Evolutionary conservation across 2,113 vertebrate genomes (phyloP).

Genomic region (Ellobius talpinus): DNA sequence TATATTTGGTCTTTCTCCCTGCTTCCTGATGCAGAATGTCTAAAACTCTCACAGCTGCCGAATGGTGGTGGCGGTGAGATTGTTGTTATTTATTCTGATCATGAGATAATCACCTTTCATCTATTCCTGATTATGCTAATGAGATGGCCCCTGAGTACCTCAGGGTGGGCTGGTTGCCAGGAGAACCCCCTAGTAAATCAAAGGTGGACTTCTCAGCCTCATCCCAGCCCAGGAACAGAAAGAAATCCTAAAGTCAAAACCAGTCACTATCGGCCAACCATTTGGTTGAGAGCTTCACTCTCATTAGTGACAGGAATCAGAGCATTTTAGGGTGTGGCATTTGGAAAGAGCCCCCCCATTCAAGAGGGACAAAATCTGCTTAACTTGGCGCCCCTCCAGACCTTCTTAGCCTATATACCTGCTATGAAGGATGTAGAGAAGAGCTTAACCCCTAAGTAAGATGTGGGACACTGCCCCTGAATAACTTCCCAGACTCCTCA

Average conservation of each 20-base stretch:
- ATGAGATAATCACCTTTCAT: background rate
- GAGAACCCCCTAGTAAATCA: background rate
- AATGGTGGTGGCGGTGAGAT: background rate
- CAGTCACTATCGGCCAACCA: background rate
- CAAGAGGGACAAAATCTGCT: background rate
- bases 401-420: background rate
- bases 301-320: background rate
- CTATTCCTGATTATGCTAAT: background rate
- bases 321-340: background rate
- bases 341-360: background rate
- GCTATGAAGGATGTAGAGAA: background rate
- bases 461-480: background rate
- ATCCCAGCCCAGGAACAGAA: background rate
- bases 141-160: background rate
- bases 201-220: background rate
- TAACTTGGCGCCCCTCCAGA: background rate
- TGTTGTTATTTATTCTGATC: background rate
- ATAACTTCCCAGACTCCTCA: background rate
- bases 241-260: background rate
- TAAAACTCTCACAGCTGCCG: background rate
- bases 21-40: background rate
- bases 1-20: background rate
- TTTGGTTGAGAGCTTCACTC: background rate
- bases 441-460: background rate
- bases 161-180: background rate